phyloP scores from a whole-genome alignment of 1,140 invertebrate species.

The Hyles vespertilio region DNA sequence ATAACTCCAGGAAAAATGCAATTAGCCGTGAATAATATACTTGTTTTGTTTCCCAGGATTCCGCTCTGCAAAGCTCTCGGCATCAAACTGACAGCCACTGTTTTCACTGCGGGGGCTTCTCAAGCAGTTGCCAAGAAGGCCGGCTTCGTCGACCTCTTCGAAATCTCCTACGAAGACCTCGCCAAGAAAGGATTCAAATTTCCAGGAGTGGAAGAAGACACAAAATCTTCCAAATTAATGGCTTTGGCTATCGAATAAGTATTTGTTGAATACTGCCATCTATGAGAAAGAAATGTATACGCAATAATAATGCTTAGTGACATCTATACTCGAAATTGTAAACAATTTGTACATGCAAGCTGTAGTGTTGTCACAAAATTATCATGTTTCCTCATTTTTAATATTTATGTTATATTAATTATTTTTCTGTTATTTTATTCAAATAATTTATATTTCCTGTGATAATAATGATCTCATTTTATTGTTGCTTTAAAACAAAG shows the following conservation, averaged over 20 bases:
- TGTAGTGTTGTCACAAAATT: too few species aligned
- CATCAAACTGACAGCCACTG: constrained; percentile 66
- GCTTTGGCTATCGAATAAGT: constrained; percentile 41
- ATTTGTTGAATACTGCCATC: too few species aligned
- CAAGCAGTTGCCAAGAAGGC: constrained; percentile 68
- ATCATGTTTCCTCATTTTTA: too few species aligned
- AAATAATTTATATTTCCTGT: background rate
- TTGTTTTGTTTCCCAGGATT: constrained; percentile 43
- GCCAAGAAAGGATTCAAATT: constrained; percentile 55
- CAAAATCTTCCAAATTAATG: constrained; percentile 63
- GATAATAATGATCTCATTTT: constrained; percentile 1
- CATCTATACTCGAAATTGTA: too few species aligned
- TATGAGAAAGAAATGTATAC: too few species aligned
- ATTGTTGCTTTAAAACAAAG: background rate
- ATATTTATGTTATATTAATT: background rate
- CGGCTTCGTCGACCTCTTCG: constrained; percentile 56
- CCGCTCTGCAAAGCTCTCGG: constrained; percentile 61
- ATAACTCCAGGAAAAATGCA: too few species aligned
- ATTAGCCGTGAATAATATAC: too few species aligned
- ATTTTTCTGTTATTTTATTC: background rate
- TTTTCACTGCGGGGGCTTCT: constrained; percentile 68
- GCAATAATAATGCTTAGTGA: too few species aligned
- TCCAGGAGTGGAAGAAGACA: constrained; percentile 58
- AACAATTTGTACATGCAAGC: too few species aligned
- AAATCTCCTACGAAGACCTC: constrained; percentile 64